These are phyloP conservation scores for Brachionus paranguensis DNA, from an alignment of 1,140 invertebrate species.

Conservation along the genomic window DNA sequence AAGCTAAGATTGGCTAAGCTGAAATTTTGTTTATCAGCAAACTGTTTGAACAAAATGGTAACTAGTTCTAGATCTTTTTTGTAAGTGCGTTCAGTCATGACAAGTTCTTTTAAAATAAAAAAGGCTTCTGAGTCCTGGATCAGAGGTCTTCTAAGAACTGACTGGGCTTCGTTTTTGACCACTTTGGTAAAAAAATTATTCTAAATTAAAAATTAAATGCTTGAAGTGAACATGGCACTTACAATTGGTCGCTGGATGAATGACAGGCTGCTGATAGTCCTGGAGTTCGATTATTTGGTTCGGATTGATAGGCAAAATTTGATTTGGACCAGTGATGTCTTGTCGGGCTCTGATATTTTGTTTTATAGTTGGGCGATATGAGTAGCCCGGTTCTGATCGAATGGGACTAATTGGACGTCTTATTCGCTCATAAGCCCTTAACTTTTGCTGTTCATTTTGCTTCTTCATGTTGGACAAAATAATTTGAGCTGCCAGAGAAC, in stretches of 20 bases:
- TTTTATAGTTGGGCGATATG: background rate
- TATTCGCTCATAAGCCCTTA: background rate
- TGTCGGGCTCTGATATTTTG: background rate
- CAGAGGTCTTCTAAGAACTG: background rate
- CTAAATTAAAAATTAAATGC: background rate
- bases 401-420: slow-evolving; percentile 7
- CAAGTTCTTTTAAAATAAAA: slow-evolving; percentile 83
- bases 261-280: background rate
- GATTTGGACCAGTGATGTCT: background rate
- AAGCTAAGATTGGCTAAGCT: background rate
- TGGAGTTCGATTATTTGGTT: background rate
- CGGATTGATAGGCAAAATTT: background rate
- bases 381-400: background rate
- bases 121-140: slow-evolving; percentile 61
- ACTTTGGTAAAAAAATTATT: background rate
- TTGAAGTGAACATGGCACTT: background rate
- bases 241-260: background rate
- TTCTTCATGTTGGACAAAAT: slow-evolving; percentile 15
- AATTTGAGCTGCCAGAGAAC: background rate
- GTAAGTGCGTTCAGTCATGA: slow-evolving; percentile 91
- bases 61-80: slow-evolving; percentile 72
- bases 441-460: background rate
- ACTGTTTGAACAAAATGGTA: background rate
- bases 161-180: background rate
- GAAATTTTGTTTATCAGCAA: slow-evolving; percentile 2